Conservation (phyloP, 2,113 vertebrate genomes). For the Lampris megalopsis region DNA sequence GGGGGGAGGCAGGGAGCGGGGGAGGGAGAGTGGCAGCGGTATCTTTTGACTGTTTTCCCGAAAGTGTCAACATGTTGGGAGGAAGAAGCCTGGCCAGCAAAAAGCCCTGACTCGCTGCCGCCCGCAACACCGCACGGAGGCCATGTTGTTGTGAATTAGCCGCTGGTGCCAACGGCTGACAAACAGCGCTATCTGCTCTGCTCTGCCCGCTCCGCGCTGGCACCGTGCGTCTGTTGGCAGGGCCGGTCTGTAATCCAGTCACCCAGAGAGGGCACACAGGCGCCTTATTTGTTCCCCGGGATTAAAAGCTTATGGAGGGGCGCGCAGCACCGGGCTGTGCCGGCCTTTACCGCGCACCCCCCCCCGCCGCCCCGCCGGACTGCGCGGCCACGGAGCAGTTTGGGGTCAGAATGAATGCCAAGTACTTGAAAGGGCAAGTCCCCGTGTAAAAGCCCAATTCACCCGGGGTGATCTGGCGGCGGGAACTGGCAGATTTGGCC, state of each 20-base stretch:
- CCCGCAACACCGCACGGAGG: conserved; percentile 54
- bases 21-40: conserved; percentile 63
- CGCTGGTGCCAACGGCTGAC: conserved; percentile 63
- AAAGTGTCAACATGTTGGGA: conserved; percentile 61
- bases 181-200: conserved; percentile 71
- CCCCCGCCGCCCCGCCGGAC: no score
- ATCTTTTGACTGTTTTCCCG: conserved; percentile 70
- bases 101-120: conserved; percentile 60
- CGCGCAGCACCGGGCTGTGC: conserved; percentile 74
- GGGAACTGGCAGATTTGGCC: no score
- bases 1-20: conserved; percentile 71
- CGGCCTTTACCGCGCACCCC: conserved; percentile 55
- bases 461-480: no score
- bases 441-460: no score
- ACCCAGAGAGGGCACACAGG: conserved; percentile 80
- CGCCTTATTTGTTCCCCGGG: conserved; percentile 81
- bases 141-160: conserved; percentile 68
- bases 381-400: neutral
- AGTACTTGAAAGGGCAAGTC: conserved; percentile 20
- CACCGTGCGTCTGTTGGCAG: conserved; percentile 80
- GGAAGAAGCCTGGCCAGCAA: conserved; percentile 54
- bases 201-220: conserved; percentile 77
- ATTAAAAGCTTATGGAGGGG: conserved; percentile 82
- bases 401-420: conserved; percentile 23
- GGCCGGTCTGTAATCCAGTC: conserved; percentile 84